phyloP scores from a whole-genome alignment of 1,140 invertebrate species.

The Rhysida immarginata region DNA sequence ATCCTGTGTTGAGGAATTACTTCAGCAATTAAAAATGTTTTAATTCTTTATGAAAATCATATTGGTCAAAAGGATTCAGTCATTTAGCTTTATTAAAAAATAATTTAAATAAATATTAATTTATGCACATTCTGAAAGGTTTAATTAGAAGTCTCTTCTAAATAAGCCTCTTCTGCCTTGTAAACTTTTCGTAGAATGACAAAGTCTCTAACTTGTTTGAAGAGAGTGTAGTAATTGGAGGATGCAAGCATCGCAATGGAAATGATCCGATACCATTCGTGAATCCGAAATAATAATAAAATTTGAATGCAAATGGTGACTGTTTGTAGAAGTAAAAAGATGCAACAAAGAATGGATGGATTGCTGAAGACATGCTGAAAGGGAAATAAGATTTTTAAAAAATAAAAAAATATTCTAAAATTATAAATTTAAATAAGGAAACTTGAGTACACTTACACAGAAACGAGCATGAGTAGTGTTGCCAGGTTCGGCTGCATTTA shows the following conservation, averaged over 20 bases:
- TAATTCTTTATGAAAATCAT: no score
- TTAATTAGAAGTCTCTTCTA: no score
- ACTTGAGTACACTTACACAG: slow-evolving; percentile 47
- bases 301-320: slow-evolving; percentile 59
- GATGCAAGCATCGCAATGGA: slow-evolving; percentile 68
- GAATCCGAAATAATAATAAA: slow-evolving; percentile 52
- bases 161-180: slow-evolving; percentile 50
- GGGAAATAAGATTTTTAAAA: slow-evolving; percentile 18
- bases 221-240: slow-evolving; percentile 81
- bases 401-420: neutral
- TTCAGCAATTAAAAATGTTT: no score
- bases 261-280: slow-evolving; percentile 81
- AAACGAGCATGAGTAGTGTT: slow-evolving; percentile 64
- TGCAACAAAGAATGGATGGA: slow-evolving; percentile 60
- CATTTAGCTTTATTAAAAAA: no score
- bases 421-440: slow-evolving; percentile 1
- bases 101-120: no score
- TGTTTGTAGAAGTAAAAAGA: slow-evolving; percentile 54
- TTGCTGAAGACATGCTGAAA: slow-evolving; percentile 70
- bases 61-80: no score
- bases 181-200: slow-evolving; percentile 68
- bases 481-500: slow-evolving; percentile 62
- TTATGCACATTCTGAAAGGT: no score
- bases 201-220: slow-evolving; percentile 72
- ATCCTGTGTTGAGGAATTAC: no score